phyloP scores from a whole-genome alignment of 2,888 invertebrate genomes.

The Parapristionchus giblindavisi region DNA sequence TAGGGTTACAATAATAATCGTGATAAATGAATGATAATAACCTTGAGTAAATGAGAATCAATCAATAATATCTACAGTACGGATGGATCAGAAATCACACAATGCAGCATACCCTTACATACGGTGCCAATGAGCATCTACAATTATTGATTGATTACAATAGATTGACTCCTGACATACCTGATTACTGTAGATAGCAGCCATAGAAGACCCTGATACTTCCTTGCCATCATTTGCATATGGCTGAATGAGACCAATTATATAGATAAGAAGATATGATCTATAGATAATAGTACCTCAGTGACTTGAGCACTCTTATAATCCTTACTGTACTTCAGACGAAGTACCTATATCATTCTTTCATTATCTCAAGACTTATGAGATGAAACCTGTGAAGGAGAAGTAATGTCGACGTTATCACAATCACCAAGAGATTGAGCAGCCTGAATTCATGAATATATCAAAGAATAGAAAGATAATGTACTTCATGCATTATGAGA shows the following conservation, averaged over 20 bases:
- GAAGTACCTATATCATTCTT: neutral
- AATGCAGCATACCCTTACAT: constrained; percentile 16
- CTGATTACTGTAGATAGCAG: constrained; percentile 19
- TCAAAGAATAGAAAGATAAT: neutral
- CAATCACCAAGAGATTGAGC: constrained; percentile 2
- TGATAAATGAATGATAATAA: neutral
- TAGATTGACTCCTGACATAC: neutral
- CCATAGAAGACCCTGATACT: neutral
- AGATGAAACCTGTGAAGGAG: constrained; percentile 10
- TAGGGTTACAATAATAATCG: constrained; percentile 11
- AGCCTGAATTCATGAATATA: neutral
- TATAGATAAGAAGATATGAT: neutral
- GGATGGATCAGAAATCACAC: constrained; percentile 3
- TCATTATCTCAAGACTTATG: neutral
- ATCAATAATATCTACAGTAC: neutral
- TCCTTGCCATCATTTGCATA: constrained; percentile 29
- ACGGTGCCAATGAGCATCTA: constrained; percentile 26
- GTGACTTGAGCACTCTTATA: neutral
- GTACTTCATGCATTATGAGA: constrained; percentile 4
- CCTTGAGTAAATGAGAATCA: neutral
- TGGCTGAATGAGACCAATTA: neutral
- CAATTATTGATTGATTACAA: neutral
- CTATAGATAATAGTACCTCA: neutral
- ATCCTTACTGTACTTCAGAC: neutral
- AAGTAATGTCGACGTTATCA: neutral